These are phyloP conservation scores for Propithecus deckenii DNA, from an alignment of 2,797 vertebrate species.

Conservation along the genomic window DNA sequence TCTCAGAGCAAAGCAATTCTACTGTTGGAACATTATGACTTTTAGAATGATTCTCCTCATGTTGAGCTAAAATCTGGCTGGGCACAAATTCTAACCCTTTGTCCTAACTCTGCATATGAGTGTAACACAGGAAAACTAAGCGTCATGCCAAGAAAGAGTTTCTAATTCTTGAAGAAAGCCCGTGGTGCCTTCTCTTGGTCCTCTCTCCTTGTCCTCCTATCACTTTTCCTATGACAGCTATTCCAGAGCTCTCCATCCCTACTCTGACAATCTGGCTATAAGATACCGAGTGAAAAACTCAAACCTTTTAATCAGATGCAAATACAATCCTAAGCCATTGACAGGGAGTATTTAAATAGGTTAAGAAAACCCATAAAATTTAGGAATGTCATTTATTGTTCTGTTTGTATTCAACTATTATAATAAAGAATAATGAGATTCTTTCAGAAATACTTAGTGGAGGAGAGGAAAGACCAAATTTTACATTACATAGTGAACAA, in stretches of 20 bases:
- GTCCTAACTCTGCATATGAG: not conserved
- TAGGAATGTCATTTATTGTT: conserved; percentile 22
- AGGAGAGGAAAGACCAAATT: not conserved
- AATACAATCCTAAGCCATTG: not conserved
- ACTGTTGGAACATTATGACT: not conserved
- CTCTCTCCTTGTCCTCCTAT: not conserved
- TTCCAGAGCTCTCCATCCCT: not conserved
- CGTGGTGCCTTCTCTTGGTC: not conserved
- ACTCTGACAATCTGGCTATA: not conserved
- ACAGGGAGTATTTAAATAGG: not conserved
- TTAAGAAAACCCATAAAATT: not conserved
- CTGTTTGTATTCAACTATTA: not conserved
- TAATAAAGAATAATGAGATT: not conserved
- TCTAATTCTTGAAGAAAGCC: not conserved
- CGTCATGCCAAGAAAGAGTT: not conserved
- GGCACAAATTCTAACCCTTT: not conserved
- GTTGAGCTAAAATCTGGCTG: not conserved
- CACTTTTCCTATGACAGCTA: not conserved
- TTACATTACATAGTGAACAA: not conserved
- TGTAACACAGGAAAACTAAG: not conserved
- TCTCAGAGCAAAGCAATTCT: not conserved
- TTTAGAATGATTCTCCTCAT: not conserved
- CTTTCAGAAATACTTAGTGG: not conserved
- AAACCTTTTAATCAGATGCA: not conserved
- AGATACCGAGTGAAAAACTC: not conserved